Evolutionary conservation across 2,113 vertebrate species (phyloP), one percentile per base, ranked within the genome.

Genomic region (Psettodes erumei): DNA sequence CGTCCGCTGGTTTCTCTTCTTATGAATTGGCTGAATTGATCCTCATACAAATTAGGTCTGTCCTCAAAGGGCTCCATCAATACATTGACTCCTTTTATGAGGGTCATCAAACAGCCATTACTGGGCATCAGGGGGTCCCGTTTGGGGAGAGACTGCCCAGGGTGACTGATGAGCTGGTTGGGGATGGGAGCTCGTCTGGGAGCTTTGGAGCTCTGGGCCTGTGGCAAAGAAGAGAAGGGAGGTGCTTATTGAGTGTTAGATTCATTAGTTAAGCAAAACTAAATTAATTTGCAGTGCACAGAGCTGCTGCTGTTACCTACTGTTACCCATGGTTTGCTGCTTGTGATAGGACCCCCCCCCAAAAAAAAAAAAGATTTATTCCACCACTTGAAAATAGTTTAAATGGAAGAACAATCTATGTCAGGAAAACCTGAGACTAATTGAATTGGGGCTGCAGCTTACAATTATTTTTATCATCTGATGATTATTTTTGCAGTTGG

Each of bases 61-160:
- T 95, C 92, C 93, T 94, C 93, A 95, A 94, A 95, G 94, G 93
- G 90, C 88, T 90, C 82, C 92, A 83, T 97, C 96, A 94, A 98
- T 97, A 96, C 95, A 98, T 97, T 96, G 96, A 98, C 96, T 95
- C 91, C 93, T 95, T 95, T 96, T 97, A 97, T 96, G 95, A 98
- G 96, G 91, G 90, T 94, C 95, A 96, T 98, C 95, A 96, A 95
- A 96, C 95, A 96, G 92, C 95, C 95, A 97, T 98, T 96, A 96
- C 95, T 94, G 93, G 93, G 93, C 94, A 92, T 94, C 92, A 91
- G 89, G 88, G 86, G 92, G 91, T 93, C 93, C 94, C 94, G 73
- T 90, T 79, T 77, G 87, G 93, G 92, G 93, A 94, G 93, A 94
- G 94, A 91, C 92, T 94, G 94, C 93, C 91, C 93, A 92, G 91